phyloP scores from a whole-genome alignment of 2,888 invertebrate genomes.

The Mesoligia furuncula region DNA sequence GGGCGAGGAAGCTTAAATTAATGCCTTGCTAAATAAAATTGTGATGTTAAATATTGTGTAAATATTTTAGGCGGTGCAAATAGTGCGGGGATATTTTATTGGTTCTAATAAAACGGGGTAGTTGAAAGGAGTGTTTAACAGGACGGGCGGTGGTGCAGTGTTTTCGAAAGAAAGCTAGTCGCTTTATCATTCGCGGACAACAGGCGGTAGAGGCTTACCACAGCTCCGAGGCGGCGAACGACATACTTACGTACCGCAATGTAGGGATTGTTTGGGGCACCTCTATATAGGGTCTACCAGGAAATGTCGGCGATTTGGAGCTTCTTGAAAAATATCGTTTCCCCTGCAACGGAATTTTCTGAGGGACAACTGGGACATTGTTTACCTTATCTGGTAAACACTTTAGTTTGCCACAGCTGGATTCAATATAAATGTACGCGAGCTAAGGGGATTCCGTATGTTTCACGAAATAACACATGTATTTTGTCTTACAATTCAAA shows the following conservation, averaged over 20 bases:
- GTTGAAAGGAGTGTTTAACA: slow-evolving; percentile 71
- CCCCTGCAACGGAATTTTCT: slow-evolving; percentile 72
- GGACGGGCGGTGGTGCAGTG: slow-evolving; percentile 68
- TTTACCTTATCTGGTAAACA: slow-evolving; percentile 72
- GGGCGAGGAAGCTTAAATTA: slow-evolving; percentile 76
- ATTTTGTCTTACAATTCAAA: slow-evolving; percentile 44
- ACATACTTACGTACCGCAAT: slow-evolving; percentile 73
- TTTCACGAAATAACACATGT: slow-evolving; percentile 41
- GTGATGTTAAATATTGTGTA: slow-evolving; percentile 61
- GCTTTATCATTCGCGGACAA: slow-evolving; percentile 87
- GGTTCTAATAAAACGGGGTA: slow-evolving; percentile 68
- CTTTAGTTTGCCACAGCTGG: slow-evolving; percentile 62
- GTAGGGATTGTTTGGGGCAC: slow-evolving; percentile 75
- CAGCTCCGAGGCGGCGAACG: slow-evolving; percentile 76
- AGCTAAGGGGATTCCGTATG: slow-evolving; percentile 45
- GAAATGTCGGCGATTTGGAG: slow-evolving; percentile 78
- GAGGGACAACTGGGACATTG: slow-evolving; percentile 70
- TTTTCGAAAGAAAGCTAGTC: slow-evolving; percentile 79
- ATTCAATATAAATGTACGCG: slow-evolving; percentile 51
- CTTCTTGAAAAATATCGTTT: slow-evolving; percentile 79
- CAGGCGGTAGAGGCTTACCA: slow-evolving; percentile 81
- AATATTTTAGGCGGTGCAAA: slow-evolving; percentile 57
- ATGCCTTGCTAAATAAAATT: slow-evolving; percentile 67
- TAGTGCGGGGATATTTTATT: slow-evolving; percentile 69
- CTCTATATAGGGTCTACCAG: slow-evolving; percentile 73